phyloP scores from a whole-genome alignment of 2,797 vertebrate genomes.

The Eulemur mongoz region DNA sequence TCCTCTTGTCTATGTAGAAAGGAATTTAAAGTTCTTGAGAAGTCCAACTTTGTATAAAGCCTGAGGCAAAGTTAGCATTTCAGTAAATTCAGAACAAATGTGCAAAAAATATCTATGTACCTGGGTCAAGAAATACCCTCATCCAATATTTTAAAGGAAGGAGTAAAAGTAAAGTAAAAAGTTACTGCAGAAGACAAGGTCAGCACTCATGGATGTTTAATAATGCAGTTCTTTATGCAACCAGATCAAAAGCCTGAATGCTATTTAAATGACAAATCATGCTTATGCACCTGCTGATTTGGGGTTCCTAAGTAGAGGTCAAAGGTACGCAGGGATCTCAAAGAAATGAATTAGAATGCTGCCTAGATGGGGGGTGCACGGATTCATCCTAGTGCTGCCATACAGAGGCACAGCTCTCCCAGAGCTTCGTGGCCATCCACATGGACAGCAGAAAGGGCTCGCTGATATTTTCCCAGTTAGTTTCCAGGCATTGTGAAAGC shows the following conservation, averaged over 20 bases:
- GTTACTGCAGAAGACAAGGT: not conserved
- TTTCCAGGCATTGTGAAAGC: not conserved
- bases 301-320: not conserved
- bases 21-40: slow-evolving; percentile 45
- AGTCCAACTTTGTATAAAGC: not conserved
- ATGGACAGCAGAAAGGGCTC: not conserved
- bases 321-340: not conserved
- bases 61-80: slow-evolving; percentile 33
- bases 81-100: slow-evolving; percentile 19
- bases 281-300: not conserved
- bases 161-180: not conserved
- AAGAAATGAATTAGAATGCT: not conserved
- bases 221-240: not conserved
- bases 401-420: not conserved
- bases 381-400: not conserved
- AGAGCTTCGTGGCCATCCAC: not conserved
- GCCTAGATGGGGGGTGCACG: accelerated
- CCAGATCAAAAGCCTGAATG: accelerated
- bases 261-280: not conserved
- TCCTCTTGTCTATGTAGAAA: not conserved
- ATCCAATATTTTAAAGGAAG: not conserved
- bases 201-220: not conserved
- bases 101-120: not conserved
- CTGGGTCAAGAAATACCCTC: not conserved
- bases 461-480: too few species aligned